phyloP scores from a whole-genome alignment of 2,797 vertebrate genomes.

The Chelidonichthys spinosus region DNA sequence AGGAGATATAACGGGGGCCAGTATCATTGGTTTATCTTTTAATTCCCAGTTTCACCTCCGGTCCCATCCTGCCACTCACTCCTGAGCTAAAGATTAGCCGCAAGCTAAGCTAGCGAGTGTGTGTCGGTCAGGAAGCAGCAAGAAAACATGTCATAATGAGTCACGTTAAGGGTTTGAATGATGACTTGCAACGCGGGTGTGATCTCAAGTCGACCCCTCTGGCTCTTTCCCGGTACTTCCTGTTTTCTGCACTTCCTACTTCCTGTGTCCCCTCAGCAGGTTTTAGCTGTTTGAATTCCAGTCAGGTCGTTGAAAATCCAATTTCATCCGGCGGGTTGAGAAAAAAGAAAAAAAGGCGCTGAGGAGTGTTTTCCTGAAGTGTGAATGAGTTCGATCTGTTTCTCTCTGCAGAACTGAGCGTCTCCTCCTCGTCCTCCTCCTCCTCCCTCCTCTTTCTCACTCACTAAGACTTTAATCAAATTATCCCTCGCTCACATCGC shows the following conservation, averaged over 20 bases:
- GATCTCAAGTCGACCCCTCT: not conserved
- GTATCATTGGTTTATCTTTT: not conserved
- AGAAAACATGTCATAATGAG: not conserved
- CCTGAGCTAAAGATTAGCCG: slow-evolving; percentile 4
- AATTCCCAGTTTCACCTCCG: not conserved
- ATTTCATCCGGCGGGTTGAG: slow-evolving; percentile 1
- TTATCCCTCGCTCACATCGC: slow-evolving; percentile 48
- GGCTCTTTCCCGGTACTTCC: slow-evolving; percentile 21
- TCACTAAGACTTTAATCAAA: slow-evolving; percentile 69
- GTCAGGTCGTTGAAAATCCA: slow-evolving; percentile 19
- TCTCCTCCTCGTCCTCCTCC: slow-evolving; percentile 1
- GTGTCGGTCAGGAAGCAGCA: not conserved
- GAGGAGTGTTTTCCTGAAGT: slow-evolving; percentile 31
- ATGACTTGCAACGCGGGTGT: not conserved
- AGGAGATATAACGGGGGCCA: not conserved
- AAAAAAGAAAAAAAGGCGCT: slow-evolving; percentile 13
- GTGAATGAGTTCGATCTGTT: slow-evolving; percentile 31
- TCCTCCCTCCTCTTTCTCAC: slow-evolving; percentile 1
- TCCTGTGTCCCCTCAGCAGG: slow-evolving; percentile 18
- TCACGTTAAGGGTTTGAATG: not conserved
- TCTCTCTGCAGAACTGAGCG: slow-evolving; percentile 7
- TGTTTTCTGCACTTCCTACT: slow-evolving; percentile 32
- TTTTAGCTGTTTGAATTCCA: slow-evolving; percentile 8
- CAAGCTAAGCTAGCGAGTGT: not conserved
- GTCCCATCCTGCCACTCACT: not conserved